These are phyloP conservation scores for Drosophila subsilvestris DNA, from an alignment of 2,888 invertebrate genomes.

Conservation along the genomic window DNA sequence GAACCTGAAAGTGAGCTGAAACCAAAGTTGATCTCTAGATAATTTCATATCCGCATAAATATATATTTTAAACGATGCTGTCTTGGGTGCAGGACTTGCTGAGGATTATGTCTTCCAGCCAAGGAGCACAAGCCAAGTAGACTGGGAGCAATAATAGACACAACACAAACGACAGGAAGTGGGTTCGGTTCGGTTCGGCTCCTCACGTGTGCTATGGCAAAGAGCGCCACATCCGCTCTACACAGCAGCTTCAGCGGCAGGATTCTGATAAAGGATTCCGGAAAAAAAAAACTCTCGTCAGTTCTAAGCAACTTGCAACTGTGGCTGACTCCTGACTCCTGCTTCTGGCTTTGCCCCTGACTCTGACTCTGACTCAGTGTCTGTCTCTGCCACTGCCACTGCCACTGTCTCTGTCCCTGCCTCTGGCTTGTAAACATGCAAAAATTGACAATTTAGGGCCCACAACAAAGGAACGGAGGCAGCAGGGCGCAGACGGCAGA, in stretches of 20 bases:
- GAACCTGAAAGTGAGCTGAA: neutral
- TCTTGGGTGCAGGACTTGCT: neutral
- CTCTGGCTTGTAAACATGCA: constrained; percentile 63
- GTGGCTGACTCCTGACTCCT: constrained; percentile 8
- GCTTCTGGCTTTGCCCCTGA: constrained; percentile 2
- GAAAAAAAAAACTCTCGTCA: constrained; percentile 34
- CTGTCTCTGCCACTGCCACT: constrained; percentile 20
- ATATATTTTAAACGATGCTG: constrained; percentile 19
- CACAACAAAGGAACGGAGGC: constrained; percentile 25
- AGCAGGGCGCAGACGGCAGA: neutral
- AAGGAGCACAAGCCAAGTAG: neutral
- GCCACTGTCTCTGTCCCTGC: constrained; percentile 1
- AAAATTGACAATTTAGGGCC: constrained; percentile 67
- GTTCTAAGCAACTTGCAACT: constrained; percentile 36
- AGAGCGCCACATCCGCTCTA: neutral
- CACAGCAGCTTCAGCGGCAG: neutral
- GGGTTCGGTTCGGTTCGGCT: neutral
- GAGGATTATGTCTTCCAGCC: neutral
- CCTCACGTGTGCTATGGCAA: neutral
- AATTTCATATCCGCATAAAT: constrained; percentile 30
- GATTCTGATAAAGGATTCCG: neutral
- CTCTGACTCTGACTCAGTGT: neutral
- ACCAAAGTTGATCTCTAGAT: constrained; percentile 17
- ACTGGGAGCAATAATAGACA: neutral
- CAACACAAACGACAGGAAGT: neutral